phyloP scores from a whole-genome alignment of 2,888 invertebrate genomes.

The Nesidiocoris tenuis region DNA sequence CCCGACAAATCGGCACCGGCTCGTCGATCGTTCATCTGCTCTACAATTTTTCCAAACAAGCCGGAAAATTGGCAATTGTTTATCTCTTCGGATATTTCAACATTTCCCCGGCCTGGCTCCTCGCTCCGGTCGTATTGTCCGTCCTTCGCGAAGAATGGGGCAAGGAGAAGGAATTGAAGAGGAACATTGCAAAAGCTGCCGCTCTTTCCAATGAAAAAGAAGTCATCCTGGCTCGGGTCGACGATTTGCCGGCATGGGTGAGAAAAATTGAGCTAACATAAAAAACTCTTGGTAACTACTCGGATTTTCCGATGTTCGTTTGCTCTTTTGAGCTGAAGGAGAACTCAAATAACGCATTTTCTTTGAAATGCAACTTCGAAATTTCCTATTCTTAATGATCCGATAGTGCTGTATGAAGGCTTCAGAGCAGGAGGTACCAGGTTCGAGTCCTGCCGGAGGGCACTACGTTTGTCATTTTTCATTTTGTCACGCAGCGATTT shows the following conservation, averaged over 20 bases:
- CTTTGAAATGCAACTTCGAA: no score
- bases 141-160: slow-evolving; percentile 78
- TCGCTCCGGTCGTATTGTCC: slow-evolving; percentile 75
- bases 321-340: no score
- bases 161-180: slow-evolving; percentile 69
- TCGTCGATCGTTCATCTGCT: slow-evolving; percentile 62
- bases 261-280: slow-evolving; percentile 54
- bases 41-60: slow-evolving; percentile 67
- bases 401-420: no score
- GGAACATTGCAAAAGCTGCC: slow-evolving; percentile 73
- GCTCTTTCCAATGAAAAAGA: slow-evolving; percentile 80
- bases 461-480: no score
- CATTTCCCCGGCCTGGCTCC: slow-evolving; percentile 86
- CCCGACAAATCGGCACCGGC: slow-evolving; percentile 52
- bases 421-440: no score
- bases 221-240: slow-evolving; percentile 79
- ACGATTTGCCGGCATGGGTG: slow-evolving; percentile 94
- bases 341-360: no score
- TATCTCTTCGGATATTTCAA: slow-evolving; percentile 82
- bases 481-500: no score
- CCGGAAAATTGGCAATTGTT: slow-evolving; percentile 70
- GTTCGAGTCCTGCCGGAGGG: no score
- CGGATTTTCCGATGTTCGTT: no score
- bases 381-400: no score
- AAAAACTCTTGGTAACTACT: no score